phyloP scores from a whole-genome alignment of 2,797 vertebrate species.

The Rhincodon typus region DNA sequence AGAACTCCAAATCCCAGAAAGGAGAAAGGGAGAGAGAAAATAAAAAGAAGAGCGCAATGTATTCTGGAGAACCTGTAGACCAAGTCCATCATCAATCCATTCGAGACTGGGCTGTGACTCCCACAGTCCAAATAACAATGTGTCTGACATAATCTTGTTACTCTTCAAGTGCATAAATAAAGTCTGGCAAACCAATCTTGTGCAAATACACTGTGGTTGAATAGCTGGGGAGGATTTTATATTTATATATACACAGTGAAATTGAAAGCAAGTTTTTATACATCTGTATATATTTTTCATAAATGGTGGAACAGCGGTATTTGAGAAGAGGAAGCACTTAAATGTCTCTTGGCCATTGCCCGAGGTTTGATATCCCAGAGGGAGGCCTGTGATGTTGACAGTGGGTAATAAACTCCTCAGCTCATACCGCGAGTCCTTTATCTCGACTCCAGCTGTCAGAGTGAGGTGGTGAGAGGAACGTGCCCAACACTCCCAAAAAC shows the following conservation, averaged over 20 bases:
- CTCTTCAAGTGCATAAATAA: conserved; percentile 23
- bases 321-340: conserved; percentile 16
- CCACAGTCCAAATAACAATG: background rate
- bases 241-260: conserved; percentile 13
- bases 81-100: background rate
- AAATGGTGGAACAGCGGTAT: conserved; percentile 28
- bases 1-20: background rate
- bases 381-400: conserved; percentile 3
- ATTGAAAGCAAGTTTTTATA: conserved; percentile 26
- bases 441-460: background rate
- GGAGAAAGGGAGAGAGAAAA: background rate
- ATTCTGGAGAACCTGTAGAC: background rate
- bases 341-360: conserved; percentile 10
- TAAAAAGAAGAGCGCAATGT: too few relatives aligned
- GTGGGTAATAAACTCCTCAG: conserved; percentile 3
- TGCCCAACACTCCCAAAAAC: background rate
- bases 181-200: conserved; percentile 11
- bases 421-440: background rate
- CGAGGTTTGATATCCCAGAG: conserved; percentile 24
- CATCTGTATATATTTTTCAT: conserved; percentile 7
- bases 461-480: background rate
- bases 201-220: conserved; percentile 25
- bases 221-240: background rate
- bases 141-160: background rate
- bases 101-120: background rate